A percentile compares a stretch with the other conserved stretches of the same genome.
Evolutionary conservation across 2,113 vertebrate species (phyloP).

Genomic region (Electrona antarctica): DNA sequence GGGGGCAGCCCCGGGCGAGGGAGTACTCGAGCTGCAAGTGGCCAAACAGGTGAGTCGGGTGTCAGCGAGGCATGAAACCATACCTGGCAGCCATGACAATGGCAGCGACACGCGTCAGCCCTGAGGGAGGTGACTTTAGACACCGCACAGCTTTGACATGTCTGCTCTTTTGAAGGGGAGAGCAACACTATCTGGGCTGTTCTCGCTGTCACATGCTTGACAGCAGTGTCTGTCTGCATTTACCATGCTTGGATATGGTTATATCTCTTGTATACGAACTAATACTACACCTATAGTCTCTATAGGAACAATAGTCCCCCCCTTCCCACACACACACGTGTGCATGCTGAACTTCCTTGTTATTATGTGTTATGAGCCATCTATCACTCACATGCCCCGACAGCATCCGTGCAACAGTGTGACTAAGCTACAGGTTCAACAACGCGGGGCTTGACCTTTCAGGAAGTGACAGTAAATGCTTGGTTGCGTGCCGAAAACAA

Average conservation of each 20-base stretch:
- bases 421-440: conserved; percentile 58
- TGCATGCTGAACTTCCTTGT: conserved; percentile 22
- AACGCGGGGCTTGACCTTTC: conserved; percentile 43
- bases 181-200: conserved; percentile 21
- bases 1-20: conserved; percentile 30
- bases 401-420: conserved; percentile 43
- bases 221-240: not conserved
- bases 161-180: conserved; percentile 31
- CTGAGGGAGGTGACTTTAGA: conserved; percentile 38
- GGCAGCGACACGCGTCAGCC: conserved; percentile 62
- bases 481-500: too few species aligned
- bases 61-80: conserved; percentile 57
- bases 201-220: not conserved
- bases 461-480: conserved; percentile 47
- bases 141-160: conserved; percentile 19
- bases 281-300: not conserved
- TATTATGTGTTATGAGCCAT: conserved; percentile 48
- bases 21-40: conserved; percentile 52
- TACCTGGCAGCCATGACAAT: conserved; percentile 64
- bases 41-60: conserved; percentile 75
- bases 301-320: not conserved
- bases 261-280: not conserved
- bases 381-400: conserved; percentile 39
- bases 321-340: too few species aligned
- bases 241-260: not conserved